Conservation (phyloP, 1,140 invertebrate genomes). For the Stegodyphus dumicola region DNA sequence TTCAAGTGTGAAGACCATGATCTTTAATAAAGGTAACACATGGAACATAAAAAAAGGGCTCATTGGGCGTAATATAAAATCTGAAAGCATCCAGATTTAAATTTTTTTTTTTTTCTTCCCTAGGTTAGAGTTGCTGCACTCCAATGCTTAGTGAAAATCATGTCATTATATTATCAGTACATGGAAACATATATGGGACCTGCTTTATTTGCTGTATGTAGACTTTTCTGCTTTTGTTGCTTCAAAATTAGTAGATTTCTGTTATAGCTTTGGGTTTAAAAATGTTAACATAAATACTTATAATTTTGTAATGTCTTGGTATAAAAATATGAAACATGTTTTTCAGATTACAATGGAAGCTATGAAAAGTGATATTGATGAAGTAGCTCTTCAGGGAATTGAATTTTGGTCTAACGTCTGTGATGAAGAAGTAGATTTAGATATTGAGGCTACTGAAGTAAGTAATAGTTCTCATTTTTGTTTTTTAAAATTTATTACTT, state of each 20-base stretch:
- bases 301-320: too few species aligned
- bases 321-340: not conserved
- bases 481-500: too few species aligned
- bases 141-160: slow-evolving; percentile 98
- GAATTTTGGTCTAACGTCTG: slow-evolving; percentile 99
- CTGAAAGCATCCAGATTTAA: too few species aligned
- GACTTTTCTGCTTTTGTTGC: not conserved
- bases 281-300: too few species aligned
- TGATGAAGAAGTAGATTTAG: slow-evolving; percentile 98
- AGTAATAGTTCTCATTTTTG: slow-evolving; percentile 1
- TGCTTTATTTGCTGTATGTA: slow-evolving; percentile 91
- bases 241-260: too few species aligned
- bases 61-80: too few species aligned
- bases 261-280: too few species aligned
- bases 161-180: slow-evolving; percentile 98
- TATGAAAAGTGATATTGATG: slow-evolving; percentile 97
- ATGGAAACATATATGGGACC: slow-evolving; percentile 99
- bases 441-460: slow-evolving; percentile 91
- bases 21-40: too few species aligned
- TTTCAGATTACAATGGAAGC: slow-evolving; percentile 93
- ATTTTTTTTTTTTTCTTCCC: not conserved
- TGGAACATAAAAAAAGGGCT: too few species aligned
- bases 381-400: slow-evolving; percentile 97
- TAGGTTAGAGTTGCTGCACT: slow-evolving; percentile 86
- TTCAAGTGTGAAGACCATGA: too few species aligned